Conservation (phyloP, 2,888 invertebrate genomes). For the Smittia sp. region DNA sequence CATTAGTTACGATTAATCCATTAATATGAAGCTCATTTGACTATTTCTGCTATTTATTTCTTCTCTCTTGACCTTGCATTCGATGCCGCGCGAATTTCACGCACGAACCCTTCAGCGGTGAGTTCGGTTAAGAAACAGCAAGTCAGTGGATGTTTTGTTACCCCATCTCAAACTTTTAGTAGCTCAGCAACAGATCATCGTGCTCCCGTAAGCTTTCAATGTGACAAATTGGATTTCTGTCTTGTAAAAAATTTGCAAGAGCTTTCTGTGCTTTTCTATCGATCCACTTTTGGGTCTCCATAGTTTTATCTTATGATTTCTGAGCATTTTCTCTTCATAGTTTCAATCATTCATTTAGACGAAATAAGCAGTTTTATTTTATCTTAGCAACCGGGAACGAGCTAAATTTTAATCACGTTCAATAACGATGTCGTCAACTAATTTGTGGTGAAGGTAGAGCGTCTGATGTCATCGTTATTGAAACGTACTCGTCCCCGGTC, state of each 20-base stretch:
- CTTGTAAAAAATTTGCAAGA: conserved; percentile 9
- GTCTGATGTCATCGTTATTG: no score
- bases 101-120: conserved; percentile 65
- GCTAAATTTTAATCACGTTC: no score
- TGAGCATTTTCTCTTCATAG: not conserved
- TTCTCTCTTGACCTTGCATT: not conserved
- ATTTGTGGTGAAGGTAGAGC: no score
- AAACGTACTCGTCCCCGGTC: no score
- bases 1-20: conserved; percentile 1
- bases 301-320: not conserved
- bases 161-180: conserved; percentile 41
- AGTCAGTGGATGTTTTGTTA: conserved; percentile 39
- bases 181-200: conserved; percentile 44
- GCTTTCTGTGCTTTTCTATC: conserved; percentile 18
- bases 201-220: conserved; percentile 50
- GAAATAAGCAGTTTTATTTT: no score
- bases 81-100: not conserved
- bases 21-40: not conserved
- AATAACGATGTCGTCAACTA: no score
- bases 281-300: not conserved
- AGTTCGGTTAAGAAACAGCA: conserved; percentile 58
- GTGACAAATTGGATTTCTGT: conserved; percentile 37
- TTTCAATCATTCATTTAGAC: no score
- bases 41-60: not conserved
- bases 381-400: no score